A percentile compares a stretch with the other conserved stretches of the same genome.
Conservation (phyloP, 2,113 vertebrate species). For the Toxotes chatareus region DNA sequence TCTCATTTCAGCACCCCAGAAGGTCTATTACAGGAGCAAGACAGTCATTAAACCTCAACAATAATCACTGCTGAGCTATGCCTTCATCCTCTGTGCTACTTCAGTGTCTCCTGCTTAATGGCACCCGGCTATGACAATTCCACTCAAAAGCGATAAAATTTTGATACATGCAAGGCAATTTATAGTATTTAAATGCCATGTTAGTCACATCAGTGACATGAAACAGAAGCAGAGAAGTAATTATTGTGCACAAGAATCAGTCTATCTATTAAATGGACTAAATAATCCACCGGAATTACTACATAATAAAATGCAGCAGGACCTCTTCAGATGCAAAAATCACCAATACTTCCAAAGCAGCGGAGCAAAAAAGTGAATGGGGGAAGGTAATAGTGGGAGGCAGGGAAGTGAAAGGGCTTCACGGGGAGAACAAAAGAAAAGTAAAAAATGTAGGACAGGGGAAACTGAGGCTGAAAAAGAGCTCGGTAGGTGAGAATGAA, state of each 20-base stretch:
- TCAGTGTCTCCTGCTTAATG: slow-evolving; percentile 71
- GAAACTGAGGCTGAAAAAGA: slow-evolving; percentile 53
- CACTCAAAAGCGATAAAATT: slow-evolving; percentile 69
- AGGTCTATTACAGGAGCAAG: slow-evolving; percentile 85
- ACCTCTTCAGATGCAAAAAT: slow-evolving; percentile 41
- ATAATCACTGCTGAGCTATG: slow-evolving; percentile 84
- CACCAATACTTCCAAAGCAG: slow-evolving; percentile 22
- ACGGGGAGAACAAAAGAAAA: slow-evolving; percentile 51
- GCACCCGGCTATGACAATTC: slow-evolving; percentile 69
- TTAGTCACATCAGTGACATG: slow-evolving; percentile 54
- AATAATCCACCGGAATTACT: slow-evolving; percentile 41
- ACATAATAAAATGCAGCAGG: slow-evolving; percentile 38
- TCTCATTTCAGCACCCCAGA: slow-evolving; percentile 86
- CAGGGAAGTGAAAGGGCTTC: slow-evolving; percentile 40
- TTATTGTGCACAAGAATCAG: slow-evolving; percentile 45
- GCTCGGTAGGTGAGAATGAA: slow-evolving; percentile 58
- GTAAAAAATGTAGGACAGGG: slow-evolving; percentile 51
- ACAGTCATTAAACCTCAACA: slow-evolving; percentile 85
- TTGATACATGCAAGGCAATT: slow-evolving; percentile 62
- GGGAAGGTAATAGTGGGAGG: slow-evolving; percentile 36
- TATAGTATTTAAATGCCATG: slow-evolving; percentile 58
- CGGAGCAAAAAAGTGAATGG: slow-evolving; percentile 36
- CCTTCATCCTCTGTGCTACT: slow-evolving; percentile 71
- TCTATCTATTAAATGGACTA: slow-evolving; percentile 46
- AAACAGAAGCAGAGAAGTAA: slow-evolving; percentile 54